These are phyloP conservation scores for Platyura marginata DNA, from an alignment of 1,140 invertebrate species.

Conservation along the genomic window DNA sequence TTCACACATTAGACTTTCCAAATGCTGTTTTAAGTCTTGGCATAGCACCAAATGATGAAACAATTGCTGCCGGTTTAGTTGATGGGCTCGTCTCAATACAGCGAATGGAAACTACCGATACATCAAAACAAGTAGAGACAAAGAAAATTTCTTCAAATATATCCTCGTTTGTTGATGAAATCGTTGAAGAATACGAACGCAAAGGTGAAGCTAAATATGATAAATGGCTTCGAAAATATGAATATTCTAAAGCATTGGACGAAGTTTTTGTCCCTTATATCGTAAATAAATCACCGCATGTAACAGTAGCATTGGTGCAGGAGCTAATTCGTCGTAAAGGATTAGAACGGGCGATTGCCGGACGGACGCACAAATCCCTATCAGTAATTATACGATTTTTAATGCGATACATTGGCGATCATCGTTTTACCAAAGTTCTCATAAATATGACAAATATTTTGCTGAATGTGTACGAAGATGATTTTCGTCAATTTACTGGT, in stretches of 20 bases:
- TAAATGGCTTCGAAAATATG: slow-evolving; percentile 53
- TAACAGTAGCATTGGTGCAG: slow-evolving; percentile 60
- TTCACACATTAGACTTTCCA: slow-evolving; percentile 78
- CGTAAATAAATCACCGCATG: slow-evolving; percentile 46
- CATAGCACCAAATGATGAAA: slow-evolving; percentile 60
- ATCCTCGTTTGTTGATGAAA: slow-evolving; percentile 28
- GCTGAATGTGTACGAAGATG: slow-evolving; percentile 50
- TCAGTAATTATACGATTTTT: slow-evolving; percentile 53
- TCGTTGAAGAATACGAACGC: slow-evolving; percentile 27
- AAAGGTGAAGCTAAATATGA: slow-evolving; percentile 43
- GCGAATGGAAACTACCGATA: slow-evolving; percentile 40
- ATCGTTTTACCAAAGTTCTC: slow-evolving; percentile 50
- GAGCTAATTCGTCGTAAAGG: slow-evolving; percentile 64
- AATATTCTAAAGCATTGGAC: slow-evolving; percentile 65
- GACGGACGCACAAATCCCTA: slow-evolving; percentile 45
- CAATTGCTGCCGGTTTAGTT: slow-evolving; percentile 77
- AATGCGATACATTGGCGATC: slow-evolving; percentile 51
- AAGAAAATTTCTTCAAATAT: slow-evolving; percentile 10
- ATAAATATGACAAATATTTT: slow-evolving; percentile 53
- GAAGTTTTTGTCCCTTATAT: slow-evolving; percentile 41
- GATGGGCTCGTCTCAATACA: slow-evolving; percentile 78
- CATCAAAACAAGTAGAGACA: slow-evolving; percentile 20
- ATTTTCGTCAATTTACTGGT: slow-evolving; percentile 31
- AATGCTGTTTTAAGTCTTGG: slow-evolving; percentile 79
- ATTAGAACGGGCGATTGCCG: slow-evolving; percentile 47